Base-by-base conservation (phyloP, 2,113 vertebrate genomes). In the Lethenteron reissneri region DNA sequence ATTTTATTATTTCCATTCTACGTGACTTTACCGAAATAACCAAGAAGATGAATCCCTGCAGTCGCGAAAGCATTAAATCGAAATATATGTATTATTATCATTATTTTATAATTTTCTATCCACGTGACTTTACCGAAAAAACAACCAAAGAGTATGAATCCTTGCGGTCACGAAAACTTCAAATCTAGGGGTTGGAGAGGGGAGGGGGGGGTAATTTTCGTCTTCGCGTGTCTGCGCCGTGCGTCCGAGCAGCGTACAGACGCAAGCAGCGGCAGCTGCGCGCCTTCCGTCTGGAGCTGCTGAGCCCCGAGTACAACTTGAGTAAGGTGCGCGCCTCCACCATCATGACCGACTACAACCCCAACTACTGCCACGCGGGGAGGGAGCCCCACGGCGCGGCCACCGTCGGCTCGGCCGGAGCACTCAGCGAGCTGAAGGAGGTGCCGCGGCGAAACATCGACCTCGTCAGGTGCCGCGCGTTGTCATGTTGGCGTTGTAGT, bases 291-390 rank as follows among this genome's bases (percentile, higher is more conserved):
- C 75, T 79, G 75, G 76, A 71, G 60, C 80, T 87, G 72, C 86
- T 87, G 75, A 89, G 84, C 75, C 85, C 88, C 1, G 86, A 88
- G 74, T 89, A 88, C 57, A 86, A 91, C 74, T 81, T 92, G 75
- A 91, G 88, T 76, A 89, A 92, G 78, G 86, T 91, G 78, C 84
- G 80, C 57, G 87, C 86, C 1, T 92, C 88, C 58, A 83, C 84
- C 78, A 87, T 90, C 77, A 91, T 86, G 85, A 95, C 88, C 0
- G 87, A 90, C 76, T 89, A 89, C 80, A 90, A 88, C 72, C 89
- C 87, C n/a, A 88, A 92, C 81, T 92, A 90, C 80, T 90, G 87
- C 82, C 92, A 87, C 12, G 79, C 84, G 3, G 88, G 88, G 21
- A 91, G 90, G 75, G 82, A 41, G 25, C 25, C 25, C 25, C 25